These are phyloP conservation scores for Hecatera dysodea DNA, from an alignment of 2,888 invertebrate genomes.

Conservation along the genomic window DNA sequence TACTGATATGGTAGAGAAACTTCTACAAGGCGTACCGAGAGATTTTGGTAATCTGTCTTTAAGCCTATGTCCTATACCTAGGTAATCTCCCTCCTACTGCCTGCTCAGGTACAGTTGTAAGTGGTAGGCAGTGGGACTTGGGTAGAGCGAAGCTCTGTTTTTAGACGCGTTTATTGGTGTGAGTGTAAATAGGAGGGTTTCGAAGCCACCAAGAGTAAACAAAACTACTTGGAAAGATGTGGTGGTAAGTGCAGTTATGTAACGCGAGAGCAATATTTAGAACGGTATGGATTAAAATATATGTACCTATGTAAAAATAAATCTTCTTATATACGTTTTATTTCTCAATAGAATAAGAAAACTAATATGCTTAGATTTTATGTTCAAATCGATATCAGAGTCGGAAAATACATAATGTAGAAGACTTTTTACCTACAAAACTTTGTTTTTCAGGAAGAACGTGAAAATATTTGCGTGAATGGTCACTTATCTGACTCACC, in stretches of 20 bases:
- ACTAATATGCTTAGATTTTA: not conserved
- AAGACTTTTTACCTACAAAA: too few species aligned
- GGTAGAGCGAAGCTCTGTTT: not conserved
- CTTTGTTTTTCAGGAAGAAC: not conserved
- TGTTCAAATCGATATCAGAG: not conserved
- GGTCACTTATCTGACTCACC: too few species aligned
- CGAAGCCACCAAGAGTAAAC: not conserved
- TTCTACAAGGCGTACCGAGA: not conserved
- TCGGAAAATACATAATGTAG: not conserved
- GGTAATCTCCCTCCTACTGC: not conserved
- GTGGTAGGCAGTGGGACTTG: not conserved
- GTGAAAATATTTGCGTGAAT: too few species aligned
- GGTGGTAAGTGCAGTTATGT: not conserved
- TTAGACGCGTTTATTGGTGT: not conserved
- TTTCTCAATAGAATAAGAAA: not conserved
- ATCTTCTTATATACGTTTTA: not conserved
- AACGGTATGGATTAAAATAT: not conserved
- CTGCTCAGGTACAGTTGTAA: not conserved
- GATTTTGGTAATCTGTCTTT: not conserved
- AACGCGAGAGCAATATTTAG: not conserved
- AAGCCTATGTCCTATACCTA: too few species aligned
- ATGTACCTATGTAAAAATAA: too few species aligned
- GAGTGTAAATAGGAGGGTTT: not conserved
- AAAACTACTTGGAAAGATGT: not conserved
- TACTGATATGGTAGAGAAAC: slow-evolving; percentile 5